These are phyloP conservation scores for Meandrina meandrites DNA, from an alignment of 92 coral and sea anemone genomes.

Conservation along the genomic window DNA sequence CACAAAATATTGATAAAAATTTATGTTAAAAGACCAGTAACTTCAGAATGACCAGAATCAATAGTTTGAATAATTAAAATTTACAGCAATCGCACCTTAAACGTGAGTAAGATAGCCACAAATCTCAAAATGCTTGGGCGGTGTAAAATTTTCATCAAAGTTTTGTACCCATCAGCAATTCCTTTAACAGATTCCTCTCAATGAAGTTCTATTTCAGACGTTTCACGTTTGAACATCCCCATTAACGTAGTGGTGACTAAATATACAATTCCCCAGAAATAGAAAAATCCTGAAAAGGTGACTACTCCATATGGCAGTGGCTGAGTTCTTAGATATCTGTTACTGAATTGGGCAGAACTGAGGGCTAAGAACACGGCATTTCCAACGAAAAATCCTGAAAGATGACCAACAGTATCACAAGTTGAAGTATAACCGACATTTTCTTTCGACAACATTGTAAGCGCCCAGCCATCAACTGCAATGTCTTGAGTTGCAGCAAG, in stretches of 20 bases:
- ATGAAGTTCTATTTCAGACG: slow-evolving; percentile 70
- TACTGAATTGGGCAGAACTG: slow-evolving; percentile 84
- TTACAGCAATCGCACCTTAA: slow-evolving; percentile 65
- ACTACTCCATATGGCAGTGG: slow-evolving; percentile 74
- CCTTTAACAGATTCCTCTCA: slow-evolving; percentile 70
- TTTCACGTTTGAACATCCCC: slow-evolving; percentile 85
- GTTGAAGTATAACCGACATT: slow-evolving; percentile 97
- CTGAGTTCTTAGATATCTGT: slow-evolving; percentile 76
- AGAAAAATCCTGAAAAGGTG: slow-evolving; percentile 79
- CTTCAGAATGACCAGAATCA: too few species aligned
- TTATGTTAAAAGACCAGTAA: too few species aligned
- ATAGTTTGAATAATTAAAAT: too few species aligned
- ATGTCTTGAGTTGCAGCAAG: slow-evolving; percentile 99
- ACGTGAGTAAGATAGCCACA: slow-evolving; percentile 77
- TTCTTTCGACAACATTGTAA: slow-evolving; percentile 86
- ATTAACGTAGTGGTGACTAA: slow-evolving; percentile 81
- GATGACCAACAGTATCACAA: slow-evolving; percentile 92
- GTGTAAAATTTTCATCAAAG: slow-evolving; percentile 76
- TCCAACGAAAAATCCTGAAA: slow-evolving; percentile 93
- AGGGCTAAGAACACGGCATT: slow-evolving; percentile 93
- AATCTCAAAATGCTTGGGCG: slow-evolving; percentile 74
- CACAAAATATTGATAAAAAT: too few species aligned
- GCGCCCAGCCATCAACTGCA: slow-evolving; percentile 98
- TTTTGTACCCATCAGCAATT: slow-evolving; percentile 74
- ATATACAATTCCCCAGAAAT: slow-evolving; percentile 89